Evolutionary conservation across 2,113 vertebrate genomes (phyloP).

Genomic region (Hippocampus abdominalis): DNA sequence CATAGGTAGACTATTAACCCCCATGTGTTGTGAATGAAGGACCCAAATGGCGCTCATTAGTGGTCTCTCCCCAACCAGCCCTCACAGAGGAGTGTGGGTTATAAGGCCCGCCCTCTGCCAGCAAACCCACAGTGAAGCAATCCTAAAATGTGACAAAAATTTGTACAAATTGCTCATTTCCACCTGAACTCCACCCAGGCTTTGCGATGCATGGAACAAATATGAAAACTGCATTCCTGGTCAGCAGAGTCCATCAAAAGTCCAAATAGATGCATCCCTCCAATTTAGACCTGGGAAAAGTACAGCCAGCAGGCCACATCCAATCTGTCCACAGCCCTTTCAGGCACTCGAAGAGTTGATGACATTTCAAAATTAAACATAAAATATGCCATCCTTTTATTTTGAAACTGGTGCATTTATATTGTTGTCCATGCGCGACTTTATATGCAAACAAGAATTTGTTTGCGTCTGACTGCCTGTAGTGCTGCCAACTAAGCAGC

Average conservation of each 20-base stretch:
- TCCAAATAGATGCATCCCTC: background rate
- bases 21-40: constrained; percentile 58
- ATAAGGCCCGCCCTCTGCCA: constrained; percentile 28
- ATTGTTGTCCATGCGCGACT: background rate
- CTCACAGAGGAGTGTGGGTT: constrained; percentile 35
- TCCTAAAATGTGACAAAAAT: constrained; percentile 20
- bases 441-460: background rate
- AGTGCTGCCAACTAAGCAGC: background rate
- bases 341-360: background rate
- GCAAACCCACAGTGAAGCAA: constrained; percentile 25
- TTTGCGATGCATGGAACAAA: constrained; percentile 28
- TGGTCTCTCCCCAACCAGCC: constrained; percentile 40
- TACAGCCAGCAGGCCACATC: background rate
- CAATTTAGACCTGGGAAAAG: background rate
- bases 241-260: background rate
- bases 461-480: background rate
- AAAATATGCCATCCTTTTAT: background rate
- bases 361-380: background rate
- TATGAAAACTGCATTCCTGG: constrained; percentile 34
- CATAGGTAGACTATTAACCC: constrained; percentile 49
- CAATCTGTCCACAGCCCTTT: background rate
- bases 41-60: constrained; percentile 68
- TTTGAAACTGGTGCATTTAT: background rate
- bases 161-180: constrained; percentile 29
- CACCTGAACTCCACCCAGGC: constrained; percentile 17